Evolutionary conservation across 2,888 invertebrate species (phyloP), one percentile per base, ranked within the genome.

Genomic region (Herminia tarsipennalis): DNA sequence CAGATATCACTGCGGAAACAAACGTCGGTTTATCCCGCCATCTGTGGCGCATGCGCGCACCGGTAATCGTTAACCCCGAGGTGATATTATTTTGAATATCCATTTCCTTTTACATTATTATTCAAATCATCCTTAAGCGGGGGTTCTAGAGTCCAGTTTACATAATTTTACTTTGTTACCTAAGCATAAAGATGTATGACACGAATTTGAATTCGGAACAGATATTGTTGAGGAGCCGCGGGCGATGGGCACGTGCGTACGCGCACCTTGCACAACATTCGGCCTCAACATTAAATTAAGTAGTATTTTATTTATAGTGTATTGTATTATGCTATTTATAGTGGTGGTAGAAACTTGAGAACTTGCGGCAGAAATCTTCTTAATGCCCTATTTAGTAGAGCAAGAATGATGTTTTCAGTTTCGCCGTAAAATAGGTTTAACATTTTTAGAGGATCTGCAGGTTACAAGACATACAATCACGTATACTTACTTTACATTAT

Each of bases 1-100:
- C 90, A 89, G 90, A 91, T 90, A 91, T 91, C 90, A 91, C 87
- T 90, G 89, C 90, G 91, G 91, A 91, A 90, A 89, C 89, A 89
- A 89, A 89, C 88, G 90, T 91, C 90, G 85, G 88, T 83, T 89
- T 88, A 88, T 89, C 86, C 88, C 70, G 75, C 88, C 89, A 91
- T 91, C 91, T 89, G 88, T 83, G 84, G 85, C 81, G 86, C 87
- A 86, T 83, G 88, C 86, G 88, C 88, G 78, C 89, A 78, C 87
- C 85, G 86, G 89, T 88, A 88, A 91, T 90, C 91, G 90, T 91
- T 91, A 90, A 90, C 91, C 91, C 90, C 77, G 90, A 86, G 91
- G 91, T 91, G 91, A 90, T 91, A 91, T 90, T 88, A 89, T 90
- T 90, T 89, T 88, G 81, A 89, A 90, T 88, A 88, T 87, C 79